A percentile compares a stretch with the other conserved stretches of the same genome.
These are phyloP conservation scores for Poecile atricapillus DNA, from an alignment of 2,113 vertebrate species.

Conservation along the genomic window DNA sequence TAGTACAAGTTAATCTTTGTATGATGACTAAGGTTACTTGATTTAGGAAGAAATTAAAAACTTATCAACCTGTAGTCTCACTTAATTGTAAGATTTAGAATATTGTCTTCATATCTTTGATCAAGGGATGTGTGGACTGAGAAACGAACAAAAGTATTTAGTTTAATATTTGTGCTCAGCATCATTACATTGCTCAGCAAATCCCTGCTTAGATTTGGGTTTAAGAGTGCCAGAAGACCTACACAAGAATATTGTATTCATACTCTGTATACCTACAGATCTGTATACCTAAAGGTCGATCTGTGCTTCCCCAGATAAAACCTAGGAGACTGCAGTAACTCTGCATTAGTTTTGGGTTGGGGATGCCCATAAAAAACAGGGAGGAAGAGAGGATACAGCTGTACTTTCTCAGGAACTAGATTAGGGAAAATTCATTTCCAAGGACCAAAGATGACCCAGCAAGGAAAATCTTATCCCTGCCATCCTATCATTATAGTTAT, in stretches of 20 bases:
- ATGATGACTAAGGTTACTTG: not conserved
- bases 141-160: not conserved
- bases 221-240: not conserved
- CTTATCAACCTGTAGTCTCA: not conserved
- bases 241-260: not conserved
- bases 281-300: fast-evolving
- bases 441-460: not conserved
- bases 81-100: not conserved
- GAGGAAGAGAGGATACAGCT: not conserved
- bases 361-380: not conserved
- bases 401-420: not conserved
- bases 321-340: not conserved
- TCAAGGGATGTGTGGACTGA: not conserved
- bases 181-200: not conserved
- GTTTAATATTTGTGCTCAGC: not conserved
- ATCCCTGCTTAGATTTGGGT: not conserved
- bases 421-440: not conserved
- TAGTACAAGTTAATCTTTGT: not conserved
- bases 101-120: not conserved
- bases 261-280: too few relatives aligned
- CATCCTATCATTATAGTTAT: not conserved
- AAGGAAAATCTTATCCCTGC: not conserved
- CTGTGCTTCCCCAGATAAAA: not conserved
- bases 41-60: not conserved
- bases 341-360: not conserved